Conservation (phyloP, 2,888 invertebrate species). For the Meteorus colon region DNA sequence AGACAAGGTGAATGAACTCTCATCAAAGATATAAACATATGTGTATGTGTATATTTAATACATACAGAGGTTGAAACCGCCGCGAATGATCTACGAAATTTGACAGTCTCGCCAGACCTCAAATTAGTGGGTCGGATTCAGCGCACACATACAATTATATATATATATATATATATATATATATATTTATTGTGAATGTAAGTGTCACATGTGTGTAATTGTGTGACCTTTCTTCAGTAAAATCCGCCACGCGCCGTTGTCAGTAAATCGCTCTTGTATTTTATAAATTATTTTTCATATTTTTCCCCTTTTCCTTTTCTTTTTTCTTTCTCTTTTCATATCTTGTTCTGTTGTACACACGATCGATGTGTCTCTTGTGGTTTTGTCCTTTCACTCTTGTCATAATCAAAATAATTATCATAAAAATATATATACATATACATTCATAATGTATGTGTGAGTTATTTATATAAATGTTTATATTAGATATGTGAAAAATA, state of each 20-base stretch:
- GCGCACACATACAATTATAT: background rate
- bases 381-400: background rate
- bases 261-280: background rate
- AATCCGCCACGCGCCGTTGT: background rate
- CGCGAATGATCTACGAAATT: background rate
- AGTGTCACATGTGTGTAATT: background rate
- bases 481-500: background rate
- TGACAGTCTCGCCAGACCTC: constrained; percentile 5
- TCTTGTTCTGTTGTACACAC: background rate
- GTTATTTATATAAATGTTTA: background rate
- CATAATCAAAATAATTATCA: background rate
- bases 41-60: too few species aligned
- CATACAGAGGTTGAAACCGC: background rate
- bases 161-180: background rate
- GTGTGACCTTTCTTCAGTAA: background rate
- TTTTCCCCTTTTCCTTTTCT: background rate
- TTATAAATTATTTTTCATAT: background rate
- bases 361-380: background rate
- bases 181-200: background rate
- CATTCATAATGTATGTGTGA: background rate
- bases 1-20: too few species aligned
- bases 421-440: constrained; percentile 1
- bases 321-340: background rate
- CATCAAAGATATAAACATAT: too few species aligned
- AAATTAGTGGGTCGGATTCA: background rate